phyloP scores from a whole-genome alignment of 2,797 vertebrate species.

The Buceros bicornis region DNA sequence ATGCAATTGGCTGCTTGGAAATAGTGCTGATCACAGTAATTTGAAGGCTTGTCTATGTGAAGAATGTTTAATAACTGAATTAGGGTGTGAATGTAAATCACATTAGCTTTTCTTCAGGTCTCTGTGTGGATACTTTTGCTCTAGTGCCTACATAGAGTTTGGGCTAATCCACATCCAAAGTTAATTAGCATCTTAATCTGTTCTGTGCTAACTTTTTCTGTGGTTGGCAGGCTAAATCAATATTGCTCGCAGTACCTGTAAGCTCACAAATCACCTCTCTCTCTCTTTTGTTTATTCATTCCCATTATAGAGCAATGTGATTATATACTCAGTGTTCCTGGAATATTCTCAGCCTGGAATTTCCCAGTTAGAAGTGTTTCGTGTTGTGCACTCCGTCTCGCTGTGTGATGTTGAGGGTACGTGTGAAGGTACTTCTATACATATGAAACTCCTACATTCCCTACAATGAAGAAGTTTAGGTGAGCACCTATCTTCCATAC shows the following conservation, averaged over 20 bases:
- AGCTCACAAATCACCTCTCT: background rate
- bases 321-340: background rate
- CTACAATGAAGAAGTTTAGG: slow-evolving; percentile 8
- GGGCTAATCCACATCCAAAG: background rate
- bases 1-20: background rate
- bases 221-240: background rate
- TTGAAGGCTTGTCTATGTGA: background rate
- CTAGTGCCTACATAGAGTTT: background rate
- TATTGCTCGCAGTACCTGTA: background rate
- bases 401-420: background rate
- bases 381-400: background rate
- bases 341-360: background rate
- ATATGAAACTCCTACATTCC: background rate
- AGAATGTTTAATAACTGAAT: background rate
- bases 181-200: background rate
- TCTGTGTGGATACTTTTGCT: background rate
- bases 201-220: background rate
- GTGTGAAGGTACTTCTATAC: background rate
- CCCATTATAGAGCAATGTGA: background rate
- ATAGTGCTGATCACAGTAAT: background rate
- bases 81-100: background rate
- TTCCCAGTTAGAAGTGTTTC: background rate
- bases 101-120: background rate
- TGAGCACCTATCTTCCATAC: slow-evolving; percentile 50
- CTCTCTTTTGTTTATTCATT: background rate